phyloP scores from a whole-genome alignment of 30 jellyfish, hydroid and myxozoan genomes.

The Nemopilema nomurai region DNA sequence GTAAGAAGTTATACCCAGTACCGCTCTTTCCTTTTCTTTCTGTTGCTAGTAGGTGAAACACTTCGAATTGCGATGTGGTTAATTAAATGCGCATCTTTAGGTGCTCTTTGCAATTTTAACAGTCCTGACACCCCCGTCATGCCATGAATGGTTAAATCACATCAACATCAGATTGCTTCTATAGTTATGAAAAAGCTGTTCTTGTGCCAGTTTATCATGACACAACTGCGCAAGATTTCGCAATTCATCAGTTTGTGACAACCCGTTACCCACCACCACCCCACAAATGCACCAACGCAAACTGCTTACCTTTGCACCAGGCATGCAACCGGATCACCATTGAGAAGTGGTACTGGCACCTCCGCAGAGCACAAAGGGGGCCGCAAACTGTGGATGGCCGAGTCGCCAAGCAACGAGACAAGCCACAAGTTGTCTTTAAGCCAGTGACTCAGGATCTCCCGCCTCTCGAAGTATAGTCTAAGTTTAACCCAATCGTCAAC shows the following conservation, averaged over 20 bases:
- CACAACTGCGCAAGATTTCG: too few relatives aligned
- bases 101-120: too few relatives aligned
- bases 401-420: slow-evolving; percentile 74
- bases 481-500: slow-evolving; percentile 76
- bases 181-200: too few relatives aligned
- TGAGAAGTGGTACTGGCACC: slow-evolving; percentile 65
- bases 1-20: not conserved
- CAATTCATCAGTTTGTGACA: too few relatives aligned
- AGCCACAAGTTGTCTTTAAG: slow-evolving; percentile 88
- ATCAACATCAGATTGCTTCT: too few relatives aligned
- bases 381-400: slow-evolving; percentile 73
- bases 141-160: too few relatives aligned
- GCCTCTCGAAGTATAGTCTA: slow-evolving; percentile 78
- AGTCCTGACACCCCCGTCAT: too few relatives aligned
- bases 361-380: slow-evolving; percentile 81
- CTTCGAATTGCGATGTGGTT: too few relatives aligned
- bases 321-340: slow-evolving; percentile 79
- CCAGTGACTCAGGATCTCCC: slow-evolving; percentile 90
- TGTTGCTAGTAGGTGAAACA: too few relatives aligned
- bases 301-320: slow-evolving; percentile 80
- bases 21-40: not conserved
- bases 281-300: not conserved
- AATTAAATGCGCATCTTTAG: too few relatives aligned
- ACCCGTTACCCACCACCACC: too few relatives aligned
- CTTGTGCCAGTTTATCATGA: too few relatives aligned